Conservation (phyloP, 1,140 invertebrate species). For the Trissolcus basalis region DNA sequence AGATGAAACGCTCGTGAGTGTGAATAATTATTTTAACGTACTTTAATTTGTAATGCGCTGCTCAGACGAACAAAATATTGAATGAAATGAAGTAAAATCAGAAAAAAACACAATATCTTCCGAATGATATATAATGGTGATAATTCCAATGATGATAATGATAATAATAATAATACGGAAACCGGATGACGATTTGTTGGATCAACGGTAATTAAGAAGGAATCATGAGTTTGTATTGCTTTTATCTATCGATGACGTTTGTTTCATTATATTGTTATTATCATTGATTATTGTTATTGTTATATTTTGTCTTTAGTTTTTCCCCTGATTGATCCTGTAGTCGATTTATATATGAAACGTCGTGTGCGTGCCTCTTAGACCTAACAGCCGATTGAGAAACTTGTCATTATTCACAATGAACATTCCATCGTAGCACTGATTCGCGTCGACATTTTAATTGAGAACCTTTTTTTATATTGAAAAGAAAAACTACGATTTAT, state of each 20-base stretch:
- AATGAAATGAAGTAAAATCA: constrained; percentile 65
- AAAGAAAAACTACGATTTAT: no score
- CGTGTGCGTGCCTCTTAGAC: constrained; percentile 25
- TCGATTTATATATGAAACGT: constrained; percentile 30
- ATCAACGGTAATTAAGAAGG: no score
- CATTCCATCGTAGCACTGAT: constrained; percentile 64
- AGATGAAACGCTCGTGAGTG: constrained; percentile 69
- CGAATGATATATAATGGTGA: constrained; percentile 57
- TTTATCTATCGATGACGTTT: constrained; percentile 8
- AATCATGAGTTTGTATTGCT: no score
- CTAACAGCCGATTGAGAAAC: constrained; percentile 16
- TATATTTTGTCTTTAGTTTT: constrained; percentile 41
- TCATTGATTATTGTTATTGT: constrained; percentile 19
- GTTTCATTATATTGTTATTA: constrained; percentile 19
- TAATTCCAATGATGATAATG: constrained; percentile 47
- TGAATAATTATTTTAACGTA: constrained; percentile 75
- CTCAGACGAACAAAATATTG: constrained; percentile 68
- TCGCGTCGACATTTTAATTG: constrained; percentile 59
- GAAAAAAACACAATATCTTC: constrained; percentile 59
- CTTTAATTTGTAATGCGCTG: constrained; percentile 67
- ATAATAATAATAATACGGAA: constrained; percentile 5
- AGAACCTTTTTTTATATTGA: constrained; percentile 33
- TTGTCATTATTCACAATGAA: constrained; percentile 62
- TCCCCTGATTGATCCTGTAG: constrained; percentile 28
- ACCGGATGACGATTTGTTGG: not conserved